These are phyloP conservation scores for Acleris laterana DNA, from an alignment of 2,888 invertebrate species.

Conservation along the genomic window DNA sequence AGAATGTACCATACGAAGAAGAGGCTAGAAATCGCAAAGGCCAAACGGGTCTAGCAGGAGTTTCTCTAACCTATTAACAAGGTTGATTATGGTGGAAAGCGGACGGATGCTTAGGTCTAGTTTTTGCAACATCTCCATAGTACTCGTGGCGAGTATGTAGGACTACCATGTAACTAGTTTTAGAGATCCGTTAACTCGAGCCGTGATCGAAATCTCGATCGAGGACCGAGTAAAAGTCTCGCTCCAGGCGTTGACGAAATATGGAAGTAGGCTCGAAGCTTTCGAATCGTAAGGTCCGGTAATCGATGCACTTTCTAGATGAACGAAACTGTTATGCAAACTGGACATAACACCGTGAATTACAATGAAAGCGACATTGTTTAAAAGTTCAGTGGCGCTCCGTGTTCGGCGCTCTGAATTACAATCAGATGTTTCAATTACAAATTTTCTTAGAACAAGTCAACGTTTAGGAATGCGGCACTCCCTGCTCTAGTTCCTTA, in stretches of 20 bases:
- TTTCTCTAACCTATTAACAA: slow-evolving; percentile 80
- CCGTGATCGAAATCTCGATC: slow-evolving; percentile 65
- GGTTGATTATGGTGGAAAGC: slow-evolving; percentile 78
- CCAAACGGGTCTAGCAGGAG: slow-evolving; percentile 62
- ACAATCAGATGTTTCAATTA: slow-evolving; percentile 55
- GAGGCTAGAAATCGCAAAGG: slow-evolving; percentile 65
- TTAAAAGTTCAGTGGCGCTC: slow-evolving; percentile 49
- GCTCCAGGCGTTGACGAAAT: slow-evolving; percentile 76
- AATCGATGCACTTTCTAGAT: slow-evolving; percentile 80
- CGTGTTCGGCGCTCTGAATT: slow-evolving; percentile 53
- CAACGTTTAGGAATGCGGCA: slow-evolving; percentile 20
- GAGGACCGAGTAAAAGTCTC: slow-evolving; percentile 72
- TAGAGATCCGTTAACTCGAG: slow-evolving; percentile 65
- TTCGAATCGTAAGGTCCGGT: slow-evolving; percentile 70
- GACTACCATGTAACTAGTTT: slow-evolving; percentile 65
- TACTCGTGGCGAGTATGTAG: slow-evolving; percentile 64
- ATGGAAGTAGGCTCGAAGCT: slow-evolving; percentile 76
- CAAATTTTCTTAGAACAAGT: slow-evolving; percentile 19
- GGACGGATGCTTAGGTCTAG: slow-evolving; percentile 63
- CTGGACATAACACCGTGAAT: slow-evolving; percentile 76
- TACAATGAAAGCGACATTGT: slow-evolving; percentile 71
- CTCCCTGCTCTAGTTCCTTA: slow-evolving; percentile 26
- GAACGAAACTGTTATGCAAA: slow-evolving; percentile 77
- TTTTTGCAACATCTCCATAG: slow-evolving; percentile 77
- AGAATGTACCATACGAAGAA: slow-evolving; percentile 54